These are phyloP conservation scores for Formica aserva DNA, from an alignment of 2,888 invertebrate species.

Conservation along the genomic window DNA sequence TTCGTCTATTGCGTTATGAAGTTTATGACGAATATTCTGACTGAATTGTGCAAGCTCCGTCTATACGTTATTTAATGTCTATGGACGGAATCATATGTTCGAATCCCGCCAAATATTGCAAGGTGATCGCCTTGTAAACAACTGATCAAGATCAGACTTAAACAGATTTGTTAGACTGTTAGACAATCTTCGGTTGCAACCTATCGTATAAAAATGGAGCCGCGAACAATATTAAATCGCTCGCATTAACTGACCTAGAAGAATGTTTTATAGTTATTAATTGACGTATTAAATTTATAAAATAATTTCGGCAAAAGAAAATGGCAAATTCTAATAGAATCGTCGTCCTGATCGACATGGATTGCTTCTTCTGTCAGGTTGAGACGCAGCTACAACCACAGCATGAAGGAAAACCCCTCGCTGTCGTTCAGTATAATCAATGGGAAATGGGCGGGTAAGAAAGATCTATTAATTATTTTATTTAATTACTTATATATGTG, in stretches of 20 bases:
- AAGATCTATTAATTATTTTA: not conserved
- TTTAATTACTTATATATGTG: not conserved
- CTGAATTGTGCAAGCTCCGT: not conserved
- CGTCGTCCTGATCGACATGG: constrained; percentile 98
- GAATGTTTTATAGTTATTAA: not conserved
- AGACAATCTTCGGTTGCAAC: not conserved
- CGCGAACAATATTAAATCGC: not conserved
- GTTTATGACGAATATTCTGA: not conserved
- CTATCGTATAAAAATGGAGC: not conserved
- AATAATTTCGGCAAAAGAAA: not conserved
- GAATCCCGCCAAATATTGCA: too few species aligned
- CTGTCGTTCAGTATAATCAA: constrained; percentile 98
- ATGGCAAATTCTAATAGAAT: constrained; percentile 65
- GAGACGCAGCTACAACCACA: constrained; percentile 96
- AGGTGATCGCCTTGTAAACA: too few species aligned
- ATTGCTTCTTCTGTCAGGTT: constrained; percentile 99
- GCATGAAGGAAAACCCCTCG: constrained; percentile 95
- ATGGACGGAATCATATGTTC: too few species aligned
- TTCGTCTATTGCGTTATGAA: not conserved
- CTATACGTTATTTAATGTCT: too few species aligned
- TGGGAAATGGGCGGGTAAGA: constrained; percentile 97
- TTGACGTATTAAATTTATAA: not conserved
- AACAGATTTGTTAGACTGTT: too few species aligned
- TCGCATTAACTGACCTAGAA: not conserved
- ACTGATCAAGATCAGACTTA: too few species aligned